Base-by-base conservation (phyloP, 2,113 vertebrate genomes). In the Sylvia atricapilla region DNA sequence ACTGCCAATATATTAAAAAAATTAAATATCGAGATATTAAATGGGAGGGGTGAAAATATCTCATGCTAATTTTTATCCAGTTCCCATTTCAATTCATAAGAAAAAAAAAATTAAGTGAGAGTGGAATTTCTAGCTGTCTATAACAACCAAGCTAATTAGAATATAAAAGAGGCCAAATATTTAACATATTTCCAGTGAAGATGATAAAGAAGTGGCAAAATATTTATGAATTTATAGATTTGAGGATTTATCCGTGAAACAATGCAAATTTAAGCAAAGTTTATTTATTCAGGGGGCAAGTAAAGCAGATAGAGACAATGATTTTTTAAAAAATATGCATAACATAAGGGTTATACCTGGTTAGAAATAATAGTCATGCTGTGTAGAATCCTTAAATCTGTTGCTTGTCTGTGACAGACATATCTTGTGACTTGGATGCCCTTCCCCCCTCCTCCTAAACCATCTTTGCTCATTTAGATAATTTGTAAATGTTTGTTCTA, bases 281-380 rank as follows among this genome's bases (percentile, higher is more conserved):
- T 59, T 56, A 44, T 24, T 64, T 76, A 22, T 88, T 43, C 31
- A 41, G 9, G 5, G 15, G 15, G 13, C 2, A 37, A 2, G 2
- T 39, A 84, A 74, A 75, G 5, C 3, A 75, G 27, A 9, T 16
- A 46, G 35, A 46, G 7, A 59, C 0, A 52, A 62, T 39, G 3
- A 46, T 53, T 58, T 53, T 31, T 10, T 3, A 1, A 35, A 17
- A 41, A 11, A 58, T 2, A 5, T 1, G 6, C 43, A 11, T 16
- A 12, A 12, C 14, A 6, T 9, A 16, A 82, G 6, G 1, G 1
- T 91, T 50, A 39, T 64, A 50, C 3, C 3, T 37, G 7, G 1
- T n/a, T 56, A 77, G 28, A 81, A 74, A 9, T 50, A n/a, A 47
- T 47, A 63, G 3, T 7, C 21, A 49, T 13, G 6, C 10, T 74